Evolutionary conservation across 2,113 vertebrate genomes (phyloP), one percentile per base, ranked within the genome.

Genomic region (Odocoileus virginianus): DNA sequence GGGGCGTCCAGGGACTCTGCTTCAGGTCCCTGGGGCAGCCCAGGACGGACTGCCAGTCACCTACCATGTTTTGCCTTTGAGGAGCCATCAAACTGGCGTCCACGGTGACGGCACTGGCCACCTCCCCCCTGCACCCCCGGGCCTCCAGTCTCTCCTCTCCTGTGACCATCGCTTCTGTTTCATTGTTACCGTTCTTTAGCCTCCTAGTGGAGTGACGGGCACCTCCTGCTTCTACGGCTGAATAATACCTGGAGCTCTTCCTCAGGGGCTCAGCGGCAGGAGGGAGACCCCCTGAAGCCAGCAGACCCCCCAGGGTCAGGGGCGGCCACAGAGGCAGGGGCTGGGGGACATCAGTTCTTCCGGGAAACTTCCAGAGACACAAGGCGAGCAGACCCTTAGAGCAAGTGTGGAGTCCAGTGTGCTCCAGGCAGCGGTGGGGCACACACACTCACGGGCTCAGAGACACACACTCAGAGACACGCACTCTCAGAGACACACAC

Each of bases 301-400:
- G 1, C 16, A 28, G 36, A 12, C 28, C 14, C 2, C 40, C 4
- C 1, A 3, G 5, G 0, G 43, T 23, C 50, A 2, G 33, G 33
- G 60, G 43, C 1, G 1, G 45, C 0, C 4, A 40, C 5, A 1
- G 36, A 1, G 28, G 28, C 0, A 0, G 8, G 30, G 23, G 1
- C 0, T 16, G 83, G n/a, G 55, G 47, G 15, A 30, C 7, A 3
- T 3, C 9, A 1, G 23, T 1, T 11, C 2, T 3, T 28, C 30
- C 0, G 5, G 54, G 58, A 17, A 82, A 23, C 16, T 85, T 88
- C 94, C 14, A 1, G 60, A 64, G 3, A 28, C 2, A 15, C 33
- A 5, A 0, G 13, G 19, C 2, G 3, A 7, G 55, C 14, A 8
- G 36, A 40, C 19, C 25, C 3, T 33, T 52, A 25, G 45, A 71